These are phyloP conservation scores for Nephrocerus scutellatus DNA, from an alignment of 2,888 invertebrate genomes.

Conservation along the genomic window DNA sequence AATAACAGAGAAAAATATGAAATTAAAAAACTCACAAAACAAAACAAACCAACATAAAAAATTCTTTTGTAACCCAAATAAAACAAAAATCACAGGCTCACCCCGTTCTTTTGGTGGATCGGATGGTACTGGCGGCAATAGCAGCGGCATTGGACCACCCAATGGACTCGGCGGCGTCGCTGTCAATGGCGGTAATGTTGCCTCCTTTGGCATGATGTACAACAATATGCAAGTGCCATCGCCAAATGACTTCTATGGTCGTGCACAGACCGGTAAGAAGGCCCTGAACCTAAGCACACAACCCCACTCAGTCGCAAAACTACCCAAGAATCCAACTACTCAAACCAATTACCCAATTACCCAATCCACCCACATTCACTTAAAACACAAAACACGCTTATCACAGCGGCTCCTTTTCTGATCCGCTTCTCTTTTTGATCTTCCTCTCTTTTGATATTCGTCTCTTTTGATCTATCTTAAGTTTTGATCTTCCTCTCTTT, in stretches of 20 bases:
- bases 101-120: slow-evolving; percentile 45
- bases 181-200: too few relatives aligned
- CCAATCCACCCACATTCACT: too few relatives aligned
- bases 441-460: too few relatives aligned
- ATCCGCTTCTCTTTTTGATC: too few relatives aligned
- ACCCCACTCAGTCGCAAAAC: neutral
- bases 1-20: slow-evolving; percentile 20
- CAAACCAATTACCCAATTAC: too few relatives aligned
- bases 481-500: too few relatives aligned
- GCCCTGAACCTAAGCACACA: too few relatives aligned
- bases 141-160: slow-evolving; percentile 29
- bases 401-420: too few relatives aligned
- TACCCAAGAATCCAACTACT: too few relatives aligned
- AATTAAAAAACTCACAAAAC: slow-evolving; percentile 23
- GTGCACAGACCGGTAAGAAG: slow-evolving; percentile 47
- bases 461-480: too few relatives aligned
- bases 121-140: slow-evolving; percentile 38
- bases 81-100: slow-evolving; percentile 45
- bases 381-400: too few relatives aligned
- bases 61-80: slow-evolving; percentile 19
- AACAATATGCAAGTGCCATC: slow-evolving; percentile 32
- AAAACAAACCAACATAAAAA: slow-evolving; percentile 28
- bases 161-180: slow-evolving; percentile 30
- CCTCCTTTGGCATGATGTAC: slow-evolving; percentile 35
- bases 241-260: slow-evolving; percentile 46